Percentiles rank a stretch among this genome's conserved stretches.
phyloP scores from a whole-genome alignment of 2,888 invertebrate genomes.

The Chalcosyrphus nemorum region DNA sequence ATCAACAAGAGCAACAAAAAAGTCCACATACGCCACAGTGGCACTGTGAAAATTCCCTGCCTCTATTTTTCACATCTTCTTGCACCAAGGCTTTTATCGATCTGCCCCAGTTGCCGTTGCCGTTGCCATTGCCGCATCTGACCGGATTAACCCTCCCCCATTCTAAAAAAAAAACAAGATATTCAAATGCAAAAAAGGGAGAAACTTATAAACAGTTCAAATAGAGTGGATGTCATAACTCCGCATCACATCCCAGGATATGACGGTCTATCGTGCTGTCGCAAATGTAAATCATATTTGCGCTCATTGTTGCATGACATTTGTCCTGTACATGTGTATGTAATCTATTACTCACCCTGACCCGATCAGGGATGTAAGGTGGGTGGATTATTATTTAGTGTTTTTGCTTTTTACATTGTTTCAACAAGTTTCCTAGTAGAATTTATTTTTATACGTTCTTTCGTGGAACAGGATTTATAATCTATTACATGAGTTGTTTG shows the following conservation, averaged over 20 bases:
- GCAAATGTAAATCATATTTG: conserved; percentile 11
- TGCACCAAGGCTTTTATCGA: not conserved
- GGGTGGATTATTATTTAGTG: not conserved
- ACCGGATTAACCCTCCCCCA: not conserved
- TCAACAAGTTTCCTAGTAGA: conserved; percentile 4
- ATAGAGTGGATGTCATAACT: conserved; percentile 12
- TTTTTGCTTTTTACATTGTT: not conserved
- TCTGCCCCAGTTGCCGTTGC: not conserved
- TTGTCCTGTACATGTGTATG: not conserved
- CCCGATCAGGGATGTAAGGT: not conserved
- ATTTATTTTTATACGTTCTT: not conserved
- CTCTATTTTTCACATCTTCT: not conserved
- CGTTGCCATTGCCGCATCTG: not conserved
- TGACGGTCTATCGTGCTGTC: not conserved
- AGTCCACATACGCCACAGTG: conserved; percentile 19
- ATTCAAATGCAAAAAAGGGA: not conserved
- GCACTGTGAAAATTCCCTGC: not conserved
- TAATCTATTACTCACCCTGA: not conserved
- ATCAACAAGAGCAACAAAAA: too few species aligned
- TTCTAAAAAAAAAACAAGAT: not conserved
- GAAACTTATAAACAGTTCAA: not conserved
- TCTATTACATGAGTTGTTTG: not conserved
- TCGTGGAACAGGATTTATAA: not conserved
- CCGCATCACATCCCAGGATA: not conserved
- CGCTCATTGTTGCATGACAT: not conserved